phyloP scores from a whole-genome alignment of 2,888 invertebrate species.

The Trachelus tabidus region DNA sequence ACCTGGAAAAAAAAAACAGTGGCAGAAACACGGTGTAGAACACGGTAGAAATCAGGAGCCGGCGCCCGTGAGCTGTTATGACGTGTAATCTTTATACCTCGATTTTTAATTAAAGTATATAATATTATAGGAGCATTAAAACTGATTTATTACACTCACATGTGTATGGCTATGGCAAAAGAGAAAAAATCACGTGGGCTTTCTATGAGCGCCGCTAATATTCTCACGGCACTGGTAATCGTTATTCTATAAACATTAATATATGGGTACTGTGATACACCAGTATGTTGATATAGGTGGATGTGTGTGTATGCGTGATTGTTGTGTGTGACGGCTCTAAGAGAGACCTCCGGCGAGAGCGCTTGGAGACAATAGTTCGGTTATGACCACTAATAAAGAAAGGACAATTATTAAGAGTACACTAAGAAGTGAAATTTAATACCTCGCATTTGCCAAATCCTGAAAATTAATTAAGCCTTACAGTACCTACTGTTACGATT shows the following conservation, averaged over 20 bases:
- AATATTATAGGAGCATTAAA: conserved; percentile 49
- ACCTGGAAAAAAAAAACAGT: conserved; percentile 39
- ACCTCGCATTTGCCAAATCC: no score
- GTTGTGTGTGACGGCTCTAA: no score
- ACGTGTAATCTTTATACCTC: conserved; percentile 46
- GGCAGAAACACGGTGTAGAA: conserved; percentile 10
- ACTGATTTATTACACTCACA: conserved; percentile 47
- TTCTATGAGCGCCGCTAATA: conserved; percentile 34
- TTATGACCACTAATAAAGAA: no score
- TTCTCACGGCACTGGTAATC: conserved; percentile 26
- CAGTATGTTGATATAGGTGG: no score
- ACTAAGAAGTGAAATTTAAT: no score
- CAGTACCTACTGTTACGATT: background rate
- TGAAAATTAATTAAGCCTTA: no score
- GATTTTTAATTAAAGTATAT: conserved; percentile 58
- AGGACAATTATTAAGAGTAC: no score
- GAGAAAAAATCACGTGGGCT: conserved; percentile 28
- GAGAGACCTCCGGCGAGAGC: no score
- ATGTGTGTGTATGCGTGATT: no score
- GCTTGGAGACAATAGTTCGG: no score
- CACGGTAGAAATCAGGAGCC: conserved; percentile 17
- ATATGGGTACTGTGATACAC: no score
- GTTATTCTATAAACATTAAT: background rate
- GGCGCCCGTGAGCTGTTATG: conserved; percentile 32
- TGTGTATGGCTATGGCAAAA: conserved; percentile 27